Base-by-base conservation (phyloP, 92 coral and sea anemone genomes). In the Montipora capitata region DNA sequence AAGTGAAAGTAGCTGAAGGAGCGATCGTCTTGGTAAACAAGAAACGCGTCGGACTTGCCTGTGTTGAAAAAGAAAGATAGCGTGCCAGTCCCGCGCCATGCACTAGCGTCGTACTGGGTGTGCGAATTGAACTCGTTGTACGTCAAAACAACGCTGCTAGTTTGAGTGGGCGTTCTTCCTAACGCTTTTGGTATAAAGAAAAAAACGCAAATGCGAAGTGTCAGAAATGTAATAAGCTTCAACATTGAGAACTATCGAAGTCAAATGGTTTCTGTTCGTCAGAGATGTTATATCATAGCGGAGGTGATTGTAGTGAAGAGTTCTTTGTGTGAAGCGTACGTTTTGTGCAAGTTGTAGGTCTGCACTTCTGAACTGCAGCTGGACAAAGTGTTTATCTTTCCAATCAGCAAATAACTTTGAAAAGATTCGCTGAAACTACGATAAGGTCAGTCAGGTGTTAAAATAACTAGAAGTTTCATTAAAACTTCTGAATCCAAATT, bases 21-120 rank as follows among this genome's bases (percentile, higher is more conserved):
- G 6, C 91, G 85, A 49, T 92, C 91, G 44, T 88, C 95, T 85
- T 92, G 95, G 65, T 92, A 92, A 8, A 73, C 78, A 52, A 92
- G 89, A 48, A 92, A 62, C 14, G 84, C 85, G 14, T 81, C 49
- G 5, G 74, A 11, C 39, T 85, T 88, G 35, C 38, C 70, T 35
- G 88, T 92, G 49, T 77, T 88, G 74, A 92, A 89, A n/a, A 92
- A 64, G 16, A 92, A 81, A 10, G 87, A 79, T 39, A 92, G 27
- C 56, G 86, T 87, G 16, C 91, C 95, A 3, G 57, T 81, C 8
- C 79, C 80, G 3, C 48, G 79, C 91, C 95, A 92, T 41, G 72
- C 72, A 48, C 95, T 85, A 59, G 61, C 72, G 56, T 83, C 72
- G 35, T 58, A 83, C 48, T 41, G 49, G 2, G 87, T 38, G 40